phyloP scores from a whole-genome alignment of 2,888 invertebrate species.

The Phalangium opilio region DNA sequence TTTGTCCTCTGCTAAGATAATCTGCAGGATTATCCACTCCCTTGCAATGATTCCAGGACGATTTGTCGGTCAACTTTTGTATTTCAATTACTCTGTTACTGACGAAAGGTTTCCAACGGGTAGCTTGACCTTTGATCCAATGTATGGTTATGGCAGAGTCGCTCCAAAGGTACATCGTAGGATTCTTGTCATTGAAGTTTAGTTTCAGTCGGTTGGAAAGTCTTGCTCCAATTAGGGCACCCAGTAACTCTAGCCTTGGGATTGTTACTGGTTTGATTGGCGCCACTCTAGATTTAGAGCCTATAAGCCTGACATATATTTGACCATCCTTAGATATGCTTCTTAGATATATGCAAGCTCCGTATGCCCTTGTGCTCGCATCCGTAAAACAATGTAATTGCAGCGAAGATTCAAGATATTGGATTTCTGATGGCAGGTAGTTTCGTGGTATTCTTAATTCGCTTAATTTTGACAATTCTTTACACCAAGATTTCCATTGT shows the following conservation, averaged over 20 bases:
- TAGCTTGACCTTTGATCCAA: conserved; percentile 2
- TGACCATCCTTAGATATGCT: not conserved
- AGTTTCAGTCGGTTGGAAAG: not conserved
- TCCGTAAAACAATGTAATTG: conserved; percentile 1
- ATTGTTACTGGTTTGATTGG: not conserved
- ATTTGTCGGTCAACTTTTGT: not conserved
- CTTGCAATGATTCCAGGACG: not conserved
- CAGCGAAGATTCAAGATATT: not conserved
- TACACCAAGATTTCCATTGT: not conserved
- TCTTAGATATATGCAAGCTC: conserved; percentile 2
- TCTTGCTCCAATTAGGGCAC: not conserved
- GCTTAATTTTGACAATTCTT: not conserved
- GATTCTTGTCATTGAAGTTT: too few species aligned
- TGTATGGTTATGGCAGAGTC: conserved; percentile 17
- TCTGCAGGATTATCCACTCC: not conserved
- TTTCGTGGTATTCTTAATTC: conserved; percentile 4
- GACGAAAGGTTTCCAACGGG: conserved; percentile 1
- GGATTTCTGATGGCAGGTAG: not conserved
- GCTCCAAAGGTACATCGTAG: conserved; percentile 10
- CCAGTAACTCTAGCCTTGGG: conserved; percentile 1
- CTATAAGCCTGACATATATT: not conserved
- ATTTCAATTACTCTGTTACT: not conserved
- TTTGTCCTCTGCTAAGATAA: not conserved
- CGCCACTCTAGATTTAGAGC: conserved; percentile 1
- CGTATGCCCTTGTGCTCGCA: not conserved